Conservation (phyloP, 2,113 vertebrate species). For the Thalassoma bifasciatum region DNA sequence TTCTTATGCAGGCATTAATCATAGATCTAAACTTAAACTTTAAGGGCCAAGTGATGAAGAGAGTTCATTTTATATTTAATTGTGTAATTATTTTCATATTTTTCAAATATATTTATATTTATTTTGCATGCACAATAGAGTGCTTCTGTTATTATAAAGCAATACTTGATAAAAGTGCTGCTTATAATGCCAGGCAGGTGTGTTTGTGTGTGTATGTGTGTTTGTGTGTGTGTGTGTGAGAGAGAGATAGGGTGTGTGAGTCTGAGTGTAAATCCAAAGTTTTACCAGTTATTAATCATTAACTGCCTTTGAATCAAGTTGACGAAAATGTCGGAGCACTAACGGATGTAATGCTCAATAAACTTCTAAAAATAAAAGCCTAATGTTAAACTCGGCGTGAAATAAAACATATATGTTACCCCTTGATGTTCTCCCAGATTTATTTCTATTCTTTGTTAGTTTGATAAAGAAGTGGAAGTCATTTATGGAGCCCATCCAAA, state of each 20-base stretch:
- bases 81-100: not conserved
- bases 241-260: not conserved
- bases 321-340: not conserved
- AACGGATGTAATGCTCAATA: constrained; percentile 35
- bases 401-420: not conserved
- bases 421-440: not conserved
- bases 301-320: constrained; percentile 11
- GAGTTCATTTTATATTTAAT: not conserved
- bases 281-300: constrained; percentile 55
- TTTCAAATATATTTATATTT: not conserved
- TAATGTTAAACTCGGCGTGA: not conserved
- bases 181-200: not conserved
- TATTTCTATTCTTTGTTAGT: not conserved
- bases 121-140: not conserved
- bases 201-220: not conserved
- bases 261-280: constrained; percentile 45
- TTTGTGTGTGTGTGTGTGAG: not conserved
- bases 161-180: not conserved
- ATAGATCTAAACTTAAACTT: not conserved
- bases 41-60: not conserved
- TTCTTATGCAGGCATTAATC: not conserved
- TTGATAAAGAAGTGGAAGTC: not conserved
- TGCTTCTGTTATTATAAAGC: not conserved
- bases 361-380: constrained; percentile 61
- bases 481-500: not conserved